These are phyloP conservation scores for Desoria tigrina DNA, from an alignment of 2,888 invertebrate genomes.

Conservation along the genomic window DNA sequence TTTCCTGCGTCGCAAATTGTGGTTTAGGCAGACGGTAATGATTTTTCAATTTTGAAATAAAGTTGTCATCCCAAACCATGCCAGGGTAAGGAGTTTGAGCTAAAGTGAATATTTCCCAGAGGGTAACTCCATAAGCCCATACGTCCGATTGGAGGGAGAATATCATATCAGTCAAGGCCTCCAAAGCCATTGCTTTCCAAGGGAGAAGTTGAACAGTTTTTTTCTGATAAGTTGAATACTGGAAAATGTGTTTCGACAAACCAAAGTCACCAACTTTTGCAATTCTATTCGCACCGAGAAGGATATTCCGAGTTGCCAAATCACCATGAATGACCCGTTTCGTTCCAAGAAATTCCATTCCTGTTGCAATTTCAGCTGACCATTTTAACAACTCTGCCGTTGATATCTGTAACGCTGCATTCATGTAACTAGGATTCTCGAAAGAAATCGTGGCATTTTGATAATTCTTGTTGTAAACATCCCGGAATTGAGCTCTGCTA, in stretches of 20 bases:
- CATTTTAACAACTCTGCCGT: not conserved
- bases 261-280: constrained; percentile 10
- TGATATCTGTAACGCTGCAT: not conserved
- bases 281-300: not conserved
- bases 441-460: not conserved
- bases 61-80: not conserved
- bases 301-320: constrained; percentile 8
- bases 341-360: not conserved
- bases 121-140: constrained; percentile 10
- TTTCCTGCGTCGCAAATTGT: not conserved
- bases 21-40: not conserved
- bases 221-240: constrained; percentile 8
- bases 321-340: constrained; percentile 12
- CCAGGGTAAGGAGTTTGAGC: not conserved
- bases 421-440: not conserved
- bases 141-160: constrained; percentile 1
- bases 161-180: not conserved
- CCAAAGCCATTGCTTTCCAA: constrained; percentile 1
- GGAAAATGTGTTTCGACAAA: not conserved
- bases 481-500: not conserved
- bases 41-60: not conserved
- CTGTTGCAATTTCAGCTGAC: constrained; percentile 1
- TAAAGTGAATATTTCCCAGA: constrained; percentile 11
- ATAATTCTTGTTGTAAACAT: not conserved
- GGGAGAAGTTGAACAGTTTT: constrained; percentile 2